Evolutionary conservation across 1,140 invertebrate species (phyloP), one percentile per base, ranked within the genome.

Genomic region (Galendromus occidentalis): DNA sequence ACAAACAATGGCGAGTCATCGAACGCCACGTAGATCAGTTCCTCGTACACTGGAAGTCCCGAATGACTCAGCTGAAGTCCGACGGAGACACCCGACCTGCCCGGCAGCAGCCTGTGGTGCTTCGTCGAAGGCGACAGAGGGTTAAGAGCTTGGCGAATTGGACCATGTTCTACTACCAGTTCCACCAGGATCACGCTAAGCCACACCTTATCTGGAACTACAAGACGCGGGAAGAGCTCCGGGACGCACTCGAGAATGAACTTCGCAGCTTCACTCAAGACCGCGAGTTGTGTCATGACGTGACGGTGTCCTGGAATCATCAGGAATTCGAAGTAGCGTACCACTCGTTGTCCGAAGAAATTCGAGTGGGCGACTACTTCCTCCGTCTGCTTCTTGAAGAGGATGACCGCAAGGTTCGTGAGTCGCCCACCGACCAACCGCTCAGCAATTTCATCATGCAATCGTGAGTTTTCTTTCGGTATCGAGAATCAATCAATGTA

Each of bases 171-270:
- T 98, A 94, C 75, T 92, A 92, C 73, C 87, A 92, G 75, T 99
- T 99, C 77, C 84, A 84, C 73, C 82, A 85, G 74, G 92, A 99
- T 79, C 94, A 98, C 76, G 84, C 88, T 30, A 80, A 93, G 74
- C 89, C 95, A 5, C 95, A 98, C 79, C 80, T 98, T 7, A 95
- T 98, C 71, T 98, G 95, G 95, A 98, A 98, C 79, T 91, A 93
- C 72, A 94, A 92, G 76, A 87, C 87, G 73, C 67, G 63, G 55
- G 93, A 98, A 78, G 95, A 99, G 75, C 76, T 99, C 42, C 80
- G 88, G 67, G 86, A 88, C 73, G 85, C 88, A 0, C 79, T 98
- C 47, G 91, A 98, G 73, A 91, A 88, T 75, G 96, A 99, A 78
- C 83, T 97, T 41, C 80, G 91, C 64, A 83, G 86, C 25, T 94